Evolutionary conservation across 2,113 vertebrate species (phyloP), one percentile per base, ranked within the genome.

Genomic region (Macaca mulatta): DNA sequence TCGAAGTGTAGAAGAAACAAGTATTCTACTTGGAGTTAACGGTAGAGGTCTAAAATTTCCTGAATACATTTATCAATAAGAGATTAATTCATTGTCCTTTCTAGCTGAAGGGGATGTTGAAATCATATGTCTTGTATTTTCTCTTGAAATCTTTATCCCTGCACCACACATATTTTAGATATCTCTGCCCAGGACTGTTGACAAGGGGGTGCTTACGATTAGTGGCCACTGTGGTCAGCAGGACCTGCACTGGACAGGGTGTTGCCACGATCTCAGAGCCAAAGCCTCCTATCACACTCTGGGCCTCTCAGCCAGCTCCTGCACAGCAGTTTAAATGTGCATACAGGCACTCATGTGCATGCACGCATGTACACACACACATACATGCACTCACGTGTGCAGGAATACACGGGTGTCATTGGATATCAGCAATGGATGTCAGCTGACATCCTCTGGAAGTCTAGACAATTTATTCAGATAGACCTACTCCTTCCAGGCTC

Each of bases 341-440:
- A 57, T 0, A 18, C 43, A 20, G 10, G 27, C 5, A 55, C 23
- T 23, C 20, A 32, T 17, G 22, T 3, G 27, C 23, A 69, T 5
- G 12, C 16, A 27, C 22, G 30, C 18, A 17, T 11, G 13, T 11
- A 45, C 25, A n/a, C 8, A 84, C 12, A 40, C 18, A 32, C 18
- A 32, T 20, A 89, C 27, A 61, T 2, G 11, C 59, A 30, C 61
- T 64, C 61, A 2, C 61, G 61, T 30, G 27, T 64, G 61, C 27
- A 64, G 12, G 12, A 64, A 64, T 32, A 30, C 27, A 57, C 0
- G 0, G 2, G 6, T 4, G 23, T 35, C 59, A 59, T 0, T 40
- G 9, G n/a, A 59, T 50, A 50, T 78, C 11, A 96, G 40, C 23
- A 38, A 0, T 67, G 9, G 25, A n/a, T 74, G 1, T 83, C 57